Base-by-base conservation (phyloP, 2,797 vertebrate species). In the Xerus rutilus region DNA sequence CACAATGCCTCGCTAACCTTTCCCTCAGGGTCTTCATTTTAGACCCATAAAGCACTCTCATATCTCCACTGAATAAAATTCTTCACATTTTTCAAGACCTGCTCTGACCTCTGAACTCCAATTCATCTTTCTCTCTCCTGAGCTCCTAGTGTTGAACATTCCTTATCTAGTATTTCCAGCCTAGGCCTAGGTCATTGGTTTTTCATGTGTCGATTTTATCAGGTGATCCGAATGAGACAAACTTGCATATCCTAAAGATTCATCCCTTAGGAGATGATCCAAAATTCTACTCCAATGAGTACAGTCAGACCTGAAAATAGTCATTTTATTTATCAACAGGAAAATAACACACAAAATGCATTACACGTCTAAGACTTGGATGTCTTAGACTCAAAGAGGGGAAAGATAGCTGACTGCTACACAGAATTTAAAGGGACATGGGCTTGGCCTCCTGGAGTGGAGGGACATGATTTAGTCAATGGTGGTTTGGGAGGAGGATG, bases 21-120 rank as follows among this genome's bases (percentile, higher is more conserved):
- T 30, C 21, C 52, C 32, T 8, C 82, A n/a, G 5, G 32, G 12
- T 64, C 18, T 79, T 89, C 20, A 77, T 84, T 84, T 90, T 17
- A 89, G n/a, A 32, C 0, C 57, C 21, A 84, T 49, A 73, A 43
- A 78, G 87, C 59, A 5, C 1, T 81, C 57, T 95, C 14, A 65
- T 15, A 21, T 74, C 30, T 74, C 87, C 39, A 23, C 14, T 74
- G 59, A 69, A 77, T 85, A 85, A 92, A 87, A 81, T 49, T 73
- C 28, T 76, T 94, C 64, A 78, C 14, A 74, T 85, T 57, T 90
- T 82, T 45, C 54, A 81, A 95, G 67, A 87, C 35, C 30, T 76
- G 7, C 8, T 87, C 32, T 74, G 47, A 92, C 25, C 1, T 43
- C 45, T 94, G 52, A 82, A 52, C 49, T 95, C 69, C 45, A 95